Conservation (phyloP, 2,797 vertebrate species). For the Alectoris magna region DNA sequence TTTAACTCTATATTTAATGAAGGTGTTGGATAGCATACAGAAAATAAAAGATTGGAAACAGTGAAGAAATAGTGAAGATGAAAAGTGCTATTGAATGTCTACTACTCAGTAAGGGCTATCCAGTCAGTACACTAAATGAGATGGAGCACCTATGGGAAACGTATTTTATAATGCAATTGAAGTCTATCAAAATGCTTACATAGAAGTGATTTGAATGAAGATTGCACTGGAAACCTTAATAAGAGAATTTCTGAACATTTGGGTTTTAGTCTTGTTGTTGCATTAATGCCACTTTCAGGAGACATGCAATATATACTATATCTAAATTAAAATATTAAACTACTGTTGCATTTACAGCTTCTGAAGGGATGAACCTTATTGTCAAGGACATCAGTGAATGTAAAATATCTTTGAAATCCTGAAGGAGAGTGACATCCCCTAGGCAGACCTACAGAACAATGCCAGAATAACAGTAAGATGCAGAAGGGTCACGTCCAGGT, state of each 20-base stretch:
- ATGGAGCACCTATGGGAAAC: background rate
- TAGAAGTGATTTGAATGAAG: background rate
- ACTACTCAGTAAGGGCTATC: background rate
- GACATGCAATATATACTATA: background rate
- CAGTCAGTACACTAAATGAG: background rate
- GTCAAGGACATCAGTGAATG: slow-evolving; percentile 40
- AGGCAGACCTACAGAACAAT: slow-evolving; percentile 30
- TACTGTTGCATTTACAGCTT: background rate
- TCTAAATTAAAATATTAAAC: background rate
- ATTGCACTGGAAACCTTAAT: background rate
- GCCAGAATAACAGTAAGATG: slow-evolving; percentile 43
- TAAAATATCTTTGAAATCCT: slow-evolving; percentile 53
- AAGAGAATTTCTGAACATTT: background rate
- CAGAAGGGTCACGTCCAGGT: background rate
- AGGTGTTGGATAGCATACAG: background rate
- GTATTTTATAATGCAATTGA: slow-evolving; percentile 22
- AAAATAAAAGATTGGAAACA: background rate
- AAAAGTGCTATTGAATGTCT: background rate
- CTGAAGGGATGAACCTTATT: slow-evolving; percentile 21
- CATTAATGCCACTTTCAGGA: background rate
- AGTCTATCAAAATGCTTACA: background rate
- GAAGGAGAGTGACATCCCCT: slow-evolving; percentile 20
- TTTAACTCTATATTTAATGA: background rate
- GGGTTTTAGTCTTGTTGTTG: background rate
- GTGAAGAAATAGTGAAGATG: background rate